A percentile compares a stretch with the other conserved stretches of the same genome.
These are phyloP conservation scores for Martes martes DNA, from an alignment of 2,113 vertebrate genomes.

Conservation along the genomic window DNA sequence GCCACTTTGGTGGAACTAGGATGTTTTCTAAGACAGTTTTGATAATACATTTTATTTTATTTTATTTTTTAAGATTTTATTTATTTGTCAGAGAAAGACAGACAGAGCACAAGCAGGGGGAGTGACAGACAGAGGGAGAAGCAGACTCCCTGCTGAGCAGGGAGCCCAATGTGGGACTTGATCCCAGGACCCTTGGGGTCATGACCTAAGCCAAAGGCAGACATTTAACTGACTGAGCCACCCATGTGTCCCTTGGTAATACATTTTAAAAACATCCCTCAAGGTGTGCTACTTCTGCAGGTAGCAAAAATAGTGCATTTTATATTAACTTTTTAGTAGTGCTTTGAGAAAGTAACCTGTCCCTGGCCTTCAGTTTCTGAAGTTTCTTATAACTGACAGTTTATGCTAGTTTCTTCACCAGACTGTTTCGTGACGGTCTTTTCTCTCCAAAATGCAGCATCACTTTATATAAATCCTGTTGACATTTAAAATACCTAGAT, in stretches of 20 bases:
- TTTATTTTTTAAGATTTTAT: neutral
- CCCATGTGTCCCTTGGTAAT: neutral
- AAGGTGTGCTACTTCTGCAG: neutral
- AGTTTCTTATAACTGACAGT: conserved; percentile 4
- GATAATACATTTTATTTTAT: neutral
- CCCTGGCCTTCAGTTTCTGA: neutral
- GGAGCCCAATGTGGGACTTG: neutral
- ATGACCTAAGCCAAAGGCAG: neutral
- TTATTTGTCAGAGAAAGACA: neutral
- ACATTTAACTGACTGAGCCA: neutral
- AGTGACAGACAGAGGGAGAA: neutral
- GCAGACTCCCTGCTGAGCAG: too few species aligned
- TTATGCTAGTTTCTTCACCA: neutral
- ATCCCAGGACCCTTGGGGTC: neutral
- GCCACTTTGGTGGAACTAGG: neutral
- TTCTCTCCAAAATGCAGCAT: conserved; percentile 55
- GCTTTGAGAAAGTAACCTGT: conserved; percentile 16
- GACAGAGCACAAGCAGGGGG: too few species aligned
- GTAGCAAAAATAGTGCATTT: neutral
- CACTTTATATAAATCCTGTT: conserved; percentile 66
- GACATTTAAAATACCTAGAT: conserved; percentile 41
- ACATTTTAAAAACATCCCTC: neutral
- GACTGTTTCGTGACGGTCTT: conserved; percentile 39
- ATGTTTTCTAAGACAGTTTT: neutral
- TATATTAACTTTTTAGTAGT: neutral